Base-by-base conservation (phyloP, 2,888 invertebrate species). In the Yponomeuta cagnagella region DNA sequence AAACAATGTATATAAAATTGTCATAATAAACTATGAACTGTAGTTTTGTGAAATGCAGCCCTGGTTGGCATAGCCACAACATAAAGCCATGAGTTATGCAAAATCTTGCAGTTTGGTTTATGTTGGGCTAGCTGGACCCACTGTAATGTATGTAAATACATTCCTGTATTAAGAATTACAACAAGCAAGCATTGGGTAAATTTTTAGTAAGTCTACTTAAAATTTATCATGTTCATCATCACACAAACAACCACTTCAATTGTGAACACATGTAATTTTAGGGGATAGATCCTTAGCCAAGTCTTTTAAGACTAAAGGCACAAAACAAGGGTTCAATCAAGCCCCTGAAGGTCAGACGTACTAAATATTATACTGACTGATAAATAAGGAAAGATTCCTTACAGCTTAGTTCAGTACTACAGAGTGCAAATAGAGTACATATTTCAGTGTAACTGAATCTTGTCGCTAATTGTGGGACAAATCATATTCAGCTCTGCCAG, bases 211-310 rank as follows among this genome's bases (percentile, higher is more conserved):
- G 15, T 58, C 2, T 15, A 15, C 52, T 43, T 43, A 43, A 43
- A 43, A 43, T 12, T 58, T 58, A 15, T 58, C 52, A 58, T 58
- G 52, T 58, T 5, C 52, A 58, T 58, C 12, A 58, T 12, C 12
- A 12, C 52, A 58, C 33, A 15, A 58, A 58, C 52, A 52, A 58
- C 15, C 3, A 58, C 52, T 15, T 8, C 43, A 58, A 15, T 58
- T 58, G 52, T 58, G 52, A 58, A 58, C 52, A 58, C 52, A 58
- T 58, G 52, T 58, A 58, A 58, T 58, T 58, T 58, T 15, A 58
- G 15, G 52, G 52, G 15, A 58, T 58, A 58, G 6, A 58, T 58
- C 15, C 52, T 58, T 15, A 58, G 52, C 52, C 52, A 58, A 15
- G 52, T 58, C 52, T 58, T 58, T 58, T 15, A 58, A 58, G 15